These are phyloP conservation scores for Oophaga sylvatica DNA, from an alignment of 2,797 vertebrate genomes.

Conservation along the genomic window DNA sequence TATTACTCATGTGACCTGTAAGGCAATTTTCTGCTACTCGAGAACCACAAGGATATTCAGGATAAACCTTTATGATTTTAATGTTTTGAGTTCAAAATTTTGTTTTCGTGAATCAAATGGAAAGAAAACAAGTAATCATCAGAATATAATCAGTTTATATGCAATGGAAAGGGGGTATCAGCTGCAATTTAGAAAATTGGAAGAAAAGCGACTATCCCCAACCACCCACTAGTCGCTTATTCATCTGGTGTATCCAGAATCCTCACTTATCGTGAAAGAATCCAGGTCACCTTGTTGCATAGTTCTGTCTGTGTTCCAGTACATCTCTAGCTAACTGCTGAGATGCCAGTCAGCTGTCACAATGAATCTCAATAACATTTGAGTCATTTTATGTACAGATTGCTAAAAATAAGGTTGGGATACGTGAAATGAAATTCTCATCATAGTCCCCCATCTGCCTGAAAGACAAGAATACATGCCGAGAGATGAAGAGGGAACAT, in stretches of 20 bases:
- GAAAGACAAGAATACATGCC: not conserved
- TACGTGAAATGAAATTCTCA: slow-evolving; percentile 1
- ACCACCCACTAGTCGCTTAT: not conserved
- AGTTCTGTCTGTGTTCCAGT: not conserved
- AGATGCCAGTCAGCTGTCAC: slow-evolving; percentile 30
- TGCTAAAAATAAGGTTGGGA: slow-evolving; percentile 6
- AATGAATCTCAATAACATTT: slow-evolving; percentile 3
- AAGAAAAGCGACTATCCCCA: too few relatives aligned
- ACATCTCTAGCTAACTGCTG: not conserved
- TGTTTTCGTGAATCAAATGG: too few relatives aligned
- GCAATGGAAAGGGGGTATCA: too few relatives aligned
- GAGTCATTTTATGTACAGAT: slow-evolving; percentile 27
- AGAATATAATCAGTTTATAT: too few relatives aligned
- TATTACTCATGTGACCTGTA: too few relatives aligned
- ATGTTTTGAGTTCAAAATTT: too few relatives aligned
- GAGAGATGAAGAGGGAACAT: not conserved
- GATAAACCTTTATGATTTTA: too few relatives aligned
- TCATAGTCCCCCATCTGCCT: not conserved
- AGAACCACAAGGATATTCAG: too few relatives aligned
- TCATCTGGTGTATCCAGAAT: not conserved
- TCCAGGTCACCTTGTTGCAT: not conserved
- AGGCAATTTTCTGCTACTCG: too few relatives aligned
- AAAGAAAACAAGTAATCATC: too few relatives aligned
- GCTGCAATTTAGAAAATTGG: too few relatives aligned
- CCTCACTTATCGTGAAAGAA: not conserved